A percentile compares a stretch with the other conserved stretches of the same genome.
These are phyloP conservation scores for Bovichtus diacanthus DNA, from an alignment of 2,797 vertebrate species.

Conservation along the genomic window DNA sequence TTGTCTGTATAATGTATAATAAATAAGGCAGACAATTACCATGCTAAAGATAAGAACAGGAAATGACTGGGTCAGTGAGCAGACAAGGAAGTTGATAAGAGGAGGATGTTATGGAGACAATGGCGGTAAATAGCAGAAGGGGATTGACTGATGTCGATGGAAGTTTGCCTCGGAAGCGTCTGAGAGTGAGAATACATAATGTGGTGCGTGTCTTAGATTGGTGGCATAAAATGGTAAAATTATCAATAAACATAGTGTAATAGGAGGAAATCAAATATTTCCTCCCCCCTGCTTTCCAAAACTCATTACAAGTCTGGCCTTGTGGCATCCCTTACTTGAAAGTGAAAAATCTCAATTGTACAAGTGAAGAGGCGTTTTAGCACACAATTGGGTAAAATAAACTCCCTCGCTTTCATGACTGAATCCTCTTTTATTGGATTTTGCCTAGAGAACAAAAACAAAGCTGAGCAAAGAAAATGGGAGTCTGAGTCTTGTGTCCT, in stretches of 20 bases:
- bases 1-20: conserved; percentile 70
- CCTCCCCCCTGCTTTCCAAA: conserved; percentile 27
- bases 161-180: conserved; percentile 15
- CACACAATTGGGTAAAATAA: conserved; percentile 64
- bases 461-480: conserved; percentile 39
- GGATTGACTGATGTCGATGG: conserved; percentile 31
- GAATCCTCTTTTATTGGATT: conserved; percentile 70
- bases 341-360: conserved; percentile 56
- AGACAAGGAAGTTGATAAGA: conserved; percentile 42
- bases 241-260: conserved; percentile 49
- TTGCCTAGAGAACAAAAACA: conserved; percentile 65
- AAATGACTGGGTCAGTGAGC: conserved; percentile 54
- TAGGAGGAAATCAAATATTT: conserved; percentile 51
- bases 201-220: neutral
- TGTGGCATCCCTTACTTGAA: conserved; percentile 47
- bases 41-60: conserved; percentile 64
- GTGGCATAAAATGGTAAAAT: conserved; percentile 36
- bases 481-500: conserved; percentile 7
- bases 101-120: conserved; percentile 56
- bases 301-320: conserved; percentile 58
- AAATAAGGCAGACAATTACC: conserved; percentile 70
- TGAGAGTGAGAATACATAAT: conserved; percentile 8
- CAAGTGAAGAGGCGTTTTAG: conserved; percentile 63
- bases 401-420: conserved; percentile 55
- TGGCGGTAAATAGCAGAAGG: conserved; percentile 35